Percentiles rank a stretch among this genome's conserved stretches.
phyloP scores from a whole-genome alignment of 2,797 vertebrate species.

The Syndactyla subalaris region DNA sequence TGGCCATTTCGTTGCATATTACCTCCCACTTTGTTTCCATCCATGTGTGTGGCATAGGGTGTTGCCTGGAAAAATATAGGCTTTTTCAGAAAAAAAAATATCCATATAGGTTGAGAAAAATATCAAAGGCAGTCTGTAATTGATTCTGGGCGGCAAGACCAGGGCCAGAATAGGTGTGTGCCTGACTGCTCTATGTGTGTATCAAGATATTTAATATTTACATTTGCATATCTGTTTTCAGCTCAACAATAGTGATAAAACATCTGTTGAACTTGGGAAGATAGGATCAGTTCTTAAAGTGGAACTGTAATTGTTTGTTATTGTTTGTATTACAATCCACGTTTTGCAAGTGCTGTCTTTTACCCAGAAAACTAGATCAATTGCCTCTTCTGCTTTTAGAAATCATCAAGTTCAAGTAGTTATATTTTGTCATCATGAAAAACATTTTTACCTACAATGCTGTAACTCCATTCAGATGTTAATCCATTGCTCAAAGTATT shows the following conservation, averaged over 20 bases:
- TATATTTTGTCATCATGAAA: background rate
- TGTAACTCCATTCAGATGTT: background rate
- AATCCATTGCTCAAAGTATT: background rate
- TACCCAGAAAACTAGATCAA: background rate
- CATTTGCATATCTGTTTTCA: background rate
- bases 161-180: conserved; percentile 17
- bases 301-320: background rate
- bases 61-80: conserved; percentile 77
- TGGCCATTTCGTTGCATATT: conserved; percentile 57
- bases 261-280: background rate
- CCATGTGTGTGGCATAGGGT: conserved; percentile 79
- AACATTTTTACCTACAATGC: background rate
- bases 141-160: conserved; percentile 4
- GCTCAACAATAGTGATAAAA: background rate
- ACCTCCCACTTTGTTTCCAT: conserved; percentile 81
- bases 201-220: background rate
- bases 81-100: conserved; percentile 65
- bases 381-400: conserved; percentile 1
- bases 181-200: background rate
- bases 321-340: background rate
- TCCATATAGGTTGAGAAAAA: conserved; percentile 69
- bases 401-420: background rate
- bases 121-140: conserved; percentile 52
- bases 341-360: background rate
- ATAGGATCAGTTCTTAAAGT: background rate